These are phyloP conservation scores for Hybos culiciformis DNA, from an alignment of 2,888 invertebrate species.

Conservation along the genomic window DNA sequence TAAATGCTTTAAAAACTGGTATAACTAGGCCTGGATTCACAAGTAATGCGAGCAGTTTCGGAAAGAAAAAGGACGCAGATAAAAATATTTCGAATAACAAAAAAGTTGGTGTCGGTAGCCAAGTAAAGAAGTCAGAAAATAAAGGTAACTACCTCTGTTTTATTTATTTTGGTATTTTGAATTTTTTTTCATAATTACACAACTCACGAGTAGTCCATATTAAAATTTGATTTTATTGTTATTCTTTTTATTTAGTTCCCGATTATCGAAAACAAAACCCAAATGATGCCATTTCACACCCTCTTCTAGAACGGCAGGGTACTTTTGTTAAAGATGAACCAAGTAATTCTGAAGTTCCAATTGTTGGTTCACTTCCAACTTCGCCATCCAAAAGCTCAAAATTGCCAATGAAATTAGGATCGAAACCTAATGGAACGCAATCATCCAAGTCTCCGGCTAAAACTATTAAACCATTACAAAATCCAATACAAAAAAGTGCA, in stretches of 20 bases:
- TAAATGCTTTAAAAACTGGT: constrained; percentile 6
- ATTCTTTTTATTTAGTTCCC: no score
- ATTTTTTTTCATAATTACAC: no score
- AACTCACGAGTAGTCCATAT: no score
- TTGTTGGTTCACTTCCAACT: constrained; percentile 23
- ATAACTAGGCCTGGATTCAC: constrained; percentile 5
- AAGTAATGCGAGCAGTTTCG: no score
- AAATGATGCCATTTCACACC: constrained; percentile 18
- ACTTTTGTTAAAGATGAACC: constrained; percentile 84
- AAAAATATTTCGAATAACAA: no score
- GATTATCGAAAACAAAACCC: no score
- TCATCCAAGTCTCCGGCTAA: constrained; percentile 14
- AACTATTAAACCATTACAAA: background rate
- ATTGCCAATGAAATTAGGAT: constrained; percentile 26
- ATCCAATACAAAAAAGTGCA: constrained; percentile 19
- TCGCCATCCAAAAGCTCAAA: constrained; percentile 25
- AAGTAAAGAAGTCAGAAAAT: no score
- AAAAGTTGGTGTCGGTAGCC: no score
- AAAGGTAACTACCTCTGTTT: no score
- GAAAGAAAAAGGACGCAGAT: no score
- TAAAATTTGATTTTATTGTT: no score
- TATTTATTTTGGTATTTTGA: no score
- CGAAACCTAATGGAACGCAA: constrained; percentile 8
- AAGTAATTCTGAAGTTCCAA: constrained; percentile 28
- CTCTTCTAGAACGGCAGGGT: constrained; percentile 62